Percentiles rank a stretch among this genome's conserved stretches.
Evolutionary conservation across 2,113 vertebrate species (phyloP).

Genomic region (Chrysemys picta): DNA sequence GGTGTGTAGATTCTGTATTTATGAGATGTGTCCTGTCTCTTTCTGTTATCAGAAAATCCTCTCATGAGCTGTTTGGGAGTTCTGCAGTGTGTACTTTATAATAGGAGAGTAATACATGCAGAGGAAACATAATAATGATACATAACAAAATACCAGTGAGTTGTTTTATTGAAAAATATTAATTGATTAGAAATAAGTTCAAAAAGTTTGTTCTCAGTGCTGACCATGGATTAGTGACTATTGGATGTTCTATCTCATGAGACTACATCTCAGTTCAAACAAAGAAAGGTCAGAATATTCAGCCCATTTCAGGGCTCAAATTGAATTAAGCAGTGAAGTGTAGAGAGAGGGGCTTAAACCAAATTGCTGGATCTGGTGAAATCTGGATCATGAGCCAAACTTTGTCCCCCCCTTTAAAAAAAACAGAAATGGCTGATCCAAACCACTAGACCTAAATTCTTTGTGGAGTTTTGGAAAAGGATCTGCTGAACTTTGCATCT

Average conservation of each 20-base stretch:
- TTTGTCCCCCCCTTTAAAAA: not conserved
- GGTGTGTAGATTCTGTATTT: not conserved
- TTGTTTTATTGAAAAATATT: not conserved
- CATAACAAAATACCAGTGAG: not conserved
- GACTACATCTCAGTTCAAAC: not conserved
- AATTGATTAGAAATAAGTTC: not conserved
- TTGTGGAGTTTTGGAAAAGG: not conserved
- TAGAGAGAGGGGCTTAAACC: not conserved
- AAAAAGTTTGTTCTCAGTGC: not conserved
- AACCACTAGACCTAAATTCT: not conserved
- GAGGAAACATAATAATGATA: not conserved
- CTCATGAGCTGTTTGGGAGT: not conserved
- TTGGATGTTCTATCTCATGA: accelerated
- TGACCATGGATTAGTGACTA: not conserved
- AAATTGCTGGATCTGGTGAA: not conserved
- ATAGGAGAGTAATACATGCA: not conserved
- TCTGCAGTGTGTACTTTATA: not conserved
- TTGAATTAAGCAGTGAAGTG: not conserved
- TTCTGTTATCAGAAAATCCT: not conserved
- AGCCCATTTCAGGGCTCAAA: accelerated
- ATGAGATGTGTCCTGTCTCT: not conserved
- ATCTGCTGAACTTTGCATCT: not conserved
- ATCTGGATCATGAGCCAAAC: not conserved
- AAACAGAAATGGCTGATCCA: not conserved
- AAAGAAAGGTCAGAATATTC: not conserved